Evolutionary conservation across 2,113 vertebrate species (phyloP).

Genomic region (Elachura formosa): DNA sequence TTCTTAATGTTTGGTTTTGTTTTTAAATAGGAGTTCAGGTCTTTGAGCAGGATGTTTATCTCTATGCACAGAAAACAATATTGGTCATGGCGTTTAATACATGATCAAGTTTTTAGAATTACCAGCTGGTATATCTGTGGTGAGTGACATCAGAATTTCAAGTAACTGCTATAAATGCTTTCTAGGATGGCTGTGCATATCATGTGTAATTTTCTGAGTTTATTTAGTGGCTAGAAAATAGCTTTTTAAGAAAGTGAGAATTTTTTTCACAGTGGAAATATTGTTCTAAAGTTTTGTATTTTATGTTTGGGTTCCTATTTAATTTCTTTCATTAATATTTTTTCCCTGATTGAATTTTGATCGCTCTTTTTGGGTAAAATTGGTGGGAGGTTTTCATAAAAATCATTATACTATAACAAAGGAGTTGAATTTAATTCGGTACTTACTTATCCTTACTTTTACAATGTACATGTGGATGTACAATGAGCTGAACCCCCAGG

Average conservation of each 20-base stretch:
- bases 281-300: neutral
- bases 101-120: neutral
- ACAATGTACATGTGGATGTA: neutral
- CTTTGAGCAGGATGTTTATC: constrained; percentile 61
- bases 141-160: constrained; percentile 14
- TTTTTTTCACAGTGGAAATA: neutral
- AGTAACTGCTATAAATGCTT: neutral
- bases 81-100: constrained; percentile 50
- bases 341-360: neutral
- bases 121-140: neutral
- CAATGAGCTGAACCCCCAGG: neutral
- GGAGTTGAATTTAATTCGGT: neutral
- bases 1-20: constrained; percentile 57
- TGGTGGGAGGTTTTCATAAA: neutral
- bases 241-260: neutral
- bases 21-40: constrained; percentile 52
- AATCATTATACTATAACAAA: neutral
- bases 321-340: neutral
- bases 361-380: neutral
- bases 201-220: neutral
- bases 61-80: constrained; percentile 48
- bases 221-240: neutral
- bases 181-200: neutral
- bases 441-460: neutral
- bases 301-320: neutral